These are phyloP conservation scores for Drosophila pseudoananassae DNA, from an alignment of 1,140 invertebrate species.

Conservation along the genomic window DNA sequence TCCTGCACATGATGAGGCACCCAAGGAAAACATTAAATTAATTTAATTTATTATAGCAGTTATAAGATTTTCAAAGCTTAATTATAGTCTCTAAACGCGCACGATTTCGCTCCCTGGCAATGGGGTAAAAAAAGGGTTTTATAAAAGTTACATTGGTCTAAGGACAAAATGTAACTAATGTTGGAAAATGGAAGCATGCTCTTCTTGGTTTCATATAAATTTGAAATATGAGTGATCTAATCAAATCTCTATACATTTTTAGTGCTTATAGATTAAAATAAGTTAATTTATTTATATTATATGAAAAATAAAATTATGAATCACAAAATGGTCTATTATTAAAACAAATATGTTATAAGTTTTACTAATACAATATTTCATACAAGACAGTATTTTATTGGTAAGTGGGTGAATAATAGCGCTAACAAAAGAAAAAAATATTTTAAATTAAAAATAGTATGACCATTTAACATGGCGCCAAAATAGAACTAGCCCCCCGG, in stretches of 20 bases:
- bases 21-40: slow-evolving; percentile 7
- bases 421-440: neutral
- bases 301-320: neutral
- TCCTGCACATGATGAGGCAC: slow-evolving; percentile 52
- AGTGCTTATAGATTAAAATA: neutral
- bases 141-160: neutral
- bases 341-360: no score
- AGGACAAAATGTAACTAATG: neutral
- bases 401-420: no score
- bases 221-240: slow-evolving; percentile 12
- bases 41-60: slow-evolving; percentile 26
- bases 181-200: neutral
- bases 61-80: slow-evolving; percentile 1
- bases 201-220: slow-evolving; percentile 11
- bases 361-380: no score
- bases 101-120: neutral
- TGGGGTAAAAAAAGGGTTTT: neutral
- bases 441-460: neutral
- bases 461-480: neutral
- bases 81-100: neutral
- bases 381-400: neutral
- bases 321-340: neutral
- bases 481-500: neutral
- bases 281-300: neutral
- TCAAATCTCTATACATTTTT: neutral